These are phyloP conservation scores for Pollenia griseotomentosa DNA, from an alignment of 2,888 invertebrate species.

Conservation along the genomic window DNA sequence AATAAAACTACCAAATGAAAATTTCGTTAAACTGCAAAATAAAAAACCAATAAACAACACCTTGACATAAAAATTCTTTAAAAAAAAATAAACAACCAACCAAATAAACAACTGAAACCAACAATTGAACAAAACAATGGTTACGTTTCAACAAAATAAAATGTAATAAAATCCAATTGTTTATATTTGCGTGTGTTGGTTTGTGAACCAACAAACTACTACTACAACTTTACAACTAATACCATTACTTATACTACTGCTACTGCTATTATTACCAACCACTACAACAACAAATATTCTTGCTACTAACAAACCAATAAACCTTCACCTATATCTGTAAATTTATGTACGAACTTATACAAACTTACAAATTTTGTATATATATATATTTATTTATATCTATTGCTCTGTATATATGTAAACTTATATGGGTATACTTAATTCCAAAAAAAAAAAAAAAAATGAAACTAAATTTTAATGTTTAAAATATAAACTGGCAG, in stretches of 20 bases:
- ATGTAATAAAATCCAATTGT: slow-evolving; percentile 51
- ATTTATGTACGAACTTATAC: neutral
- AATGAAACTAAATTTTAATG: slow-evolving; percentile 50
- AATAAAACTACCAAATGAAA: slow-evolving; percentile 54
- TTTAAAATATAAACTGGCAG: slow-evolving; percentile 74
- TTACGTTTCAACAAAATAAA: slow-evolving; percentile 52
- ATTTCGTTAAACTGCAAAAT: slow-evolving; percentile 31
- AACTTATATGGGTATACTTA: slow-evolving; percentile 22
- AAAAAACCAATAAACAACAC: slow-evolving; percentile 57
- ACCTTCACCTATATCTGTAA: slow-evolving; percentile 65
- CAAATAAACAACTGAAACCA: slow-evolving; percentile 49
- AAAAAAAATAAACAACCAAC: slow-evolving; percentile 28
- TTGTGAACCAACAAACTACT: slow-evolving; percentile 27
- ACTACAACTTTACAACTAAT: slow-evolving; percentile 22
- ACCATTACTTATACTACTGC: slow-evolving; percentile 40
- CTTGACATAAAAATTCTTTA: slow-evolving; percentile 59
- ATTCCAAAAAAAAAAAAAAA: slow-evolving; percentile 17
- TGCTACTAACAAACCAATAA: slow-evolving; percentile 61
- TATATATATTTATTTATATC: slow-evolving; percentile 2
- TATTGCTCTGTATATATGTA: slow-evolving; percentile 30
- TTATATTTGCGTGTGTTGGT: slow-evolving; percentile 30
- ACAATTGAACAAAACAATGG: slow-evolving; percentile 58
- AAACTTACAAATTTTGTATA: neutral
- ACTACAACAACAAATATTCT: slow-evolving; percentile 44
- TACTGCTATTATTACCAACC: slow-evolving; percentile 48